phyloP scores from a whole-genome alignment of 1,140 invertebrate species.

The Caenorhabditis tropicalis region DNA sequence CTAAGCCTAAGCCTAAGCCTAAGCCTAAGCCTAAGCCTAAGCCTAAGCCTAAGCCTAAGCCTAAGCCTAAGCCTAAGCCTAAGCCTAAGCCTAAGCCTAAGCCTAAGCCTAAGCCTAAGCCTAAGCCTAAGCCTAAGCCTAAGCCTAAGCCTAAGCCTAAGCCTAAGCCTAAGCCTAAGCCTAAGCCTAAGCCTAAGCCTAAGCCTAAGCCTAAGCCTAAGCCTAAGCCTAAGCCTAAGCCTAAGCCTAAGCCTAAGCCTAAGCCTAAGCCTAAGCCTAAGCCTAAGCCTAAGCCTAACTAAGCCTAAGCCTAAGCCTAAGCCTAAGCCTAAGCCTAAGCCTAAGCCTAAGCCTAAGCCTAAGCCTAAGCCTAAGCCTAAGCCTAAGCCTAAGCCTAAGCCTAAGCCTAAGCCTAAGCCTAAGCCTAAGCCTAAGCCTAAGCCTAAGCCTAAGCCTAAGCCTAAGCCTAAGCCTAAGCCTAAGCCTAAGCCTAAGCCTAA shows the following conservation, averaged over 20 bases:
- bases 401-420: background rate
- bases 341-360: constrained; percentile 30
- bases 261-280: constrained; percentile 57
- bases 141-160: constrained; percentile 35
- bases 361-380: constrained; percentile 25
- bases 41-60: too few relatives aligned
- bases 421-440: background rate
- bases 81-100: constrained; percentile 33
- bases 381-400: constrained; percentile 30
- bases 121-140: constrained; percentile 31
- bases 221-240: constrained; percentile 52
- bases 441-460: background rate
- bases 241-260: constrained; percentile 49
- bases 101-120: constrained; percentile 38
- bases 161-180: constrained; percentile 52
- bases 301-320: constrained; percentile 52
- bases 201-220: constrained; percentile 7
- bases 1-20: constrained; percentile 32
- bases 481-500: constrained; percentile 27
- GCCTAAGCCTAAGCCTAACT: constrained; percentile 49
- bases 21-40: constrained; percentile 21
- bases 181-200: constrained; percentile 40
- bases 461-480: constrained; percentile 8
- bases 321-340: constrained; percentile 51
- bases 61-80: background rate